Base-by-base conservation (phyloP, 2,113 vertebrate species). In the Connochaetes taurinus region DNA sequence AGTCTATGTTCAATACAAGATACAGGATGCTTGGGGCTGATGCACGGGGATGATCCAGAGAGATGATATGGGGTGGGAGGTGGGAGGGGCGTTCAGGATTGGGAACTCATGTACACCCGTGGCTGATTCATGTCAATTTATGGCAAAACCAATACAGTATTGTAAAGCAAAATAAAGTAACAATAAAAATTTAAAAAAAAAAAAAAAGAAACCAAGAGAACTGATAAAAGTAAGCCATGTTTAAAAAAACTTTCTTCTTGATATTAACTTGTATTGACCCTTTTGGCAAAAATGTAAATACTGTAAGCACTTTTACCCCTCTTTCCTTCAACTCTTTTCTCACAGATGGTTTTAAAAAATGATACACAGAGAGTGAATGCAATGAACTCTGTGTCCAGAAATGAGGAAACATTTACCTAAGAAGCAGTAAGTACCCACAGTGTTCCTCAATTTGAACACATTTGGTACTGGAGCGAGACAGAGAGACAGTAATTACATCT, bases 401-500 rank as follows among this genome's bases (percentile, higher is more conserved):
- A 95, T 95, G 64, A 90, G 47, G 45, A 25, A 83, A 87, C 52
- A 91, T 62, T 87, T 86, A 86, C 33, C 33, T 50, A 83, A 87
- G 60, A 87, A 95, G 50, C 47, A 93, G 43, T 57, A 87, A 64
- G 50, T 58, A 83, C 52, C 62, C 43, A 90, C 13, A 40, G 33
- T 74, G 10, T 87, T 90, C 95, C 62, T 82, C 57, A 91, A 93
- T 93, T 95, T 64, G 55, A 93, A 82, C 53, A 76, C 23, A 91
- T 58, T 88, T 45, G 82, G 29, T 83, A 95, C 47, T 95, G 33
- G 29, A 90, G 57, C 62, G n/a, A 97, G 43, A 19, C 67, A 95
- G 16, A 95, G 16, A 57, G 71, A 91, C 19, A 76, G 60, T 87
- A 47, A 87, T 86, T 82, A 74, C 36, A 91, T 87, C 27, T 53